Evolutionary conservation across 1,140 invertebrate species (phyloP).

Genomic region (Trachymyrmex septentrionalis): DNA sequence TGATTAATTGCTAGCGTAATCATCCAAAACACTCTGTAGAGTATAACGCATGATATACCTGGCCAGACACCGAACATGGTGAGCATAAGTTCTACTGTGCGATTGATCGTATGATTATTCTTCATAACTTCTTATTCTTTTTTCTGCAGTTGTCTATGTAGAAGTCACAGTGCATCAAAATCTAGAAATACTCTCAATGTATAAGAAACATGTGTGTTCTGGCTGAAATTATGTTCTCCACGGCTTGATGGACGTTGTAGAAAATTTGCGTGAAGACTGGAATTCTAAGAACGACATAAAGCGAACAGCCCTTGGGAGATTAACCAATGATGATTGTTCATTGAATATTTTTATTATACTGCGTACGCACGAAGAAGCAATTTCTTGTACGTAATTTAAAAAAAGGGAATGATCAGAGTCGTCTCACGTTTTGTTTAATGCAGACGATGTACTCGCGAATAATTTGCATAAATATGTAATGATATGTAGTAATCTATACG

Average conservation of each 20-base stretch:
- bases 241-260: background rate
- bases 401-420: background rate
- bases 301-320: background rate
- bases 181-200: background rate
- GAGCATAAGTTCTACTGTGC: conserved; percentile 40
- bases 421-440: background rate
- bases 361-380: background rate
- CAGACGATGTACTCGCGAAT: background rate
- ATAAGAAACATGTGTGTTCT: background rate
- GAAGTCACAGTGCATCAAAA: background rate
- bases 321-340: conserved; percentile 5
- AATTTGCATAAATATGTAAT: conserved; percentile 45
- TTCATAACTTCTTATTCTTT: conserved; percentile 18
- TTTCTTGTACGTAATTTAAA: background rate
- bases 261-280: conserved; percentile 29
- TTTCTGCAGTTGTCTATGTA: no score
- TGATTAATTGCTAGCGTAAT: conserved; percentile 27
- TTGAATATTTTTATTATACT: conserved; percentile 27
- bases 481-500: background rate
- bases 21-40: conserved; percentile 51
- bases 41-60: conserved; percentile 16
- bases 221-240: background rate
- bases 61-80: conserved; percentile 55
- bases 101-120: conserved; percentile 36
- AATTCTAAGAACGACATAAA: background rate